Evolutionary conservation across 2,888 invertebrate species (phyloP).

Genomic region (Cephus runcator): DNA sequence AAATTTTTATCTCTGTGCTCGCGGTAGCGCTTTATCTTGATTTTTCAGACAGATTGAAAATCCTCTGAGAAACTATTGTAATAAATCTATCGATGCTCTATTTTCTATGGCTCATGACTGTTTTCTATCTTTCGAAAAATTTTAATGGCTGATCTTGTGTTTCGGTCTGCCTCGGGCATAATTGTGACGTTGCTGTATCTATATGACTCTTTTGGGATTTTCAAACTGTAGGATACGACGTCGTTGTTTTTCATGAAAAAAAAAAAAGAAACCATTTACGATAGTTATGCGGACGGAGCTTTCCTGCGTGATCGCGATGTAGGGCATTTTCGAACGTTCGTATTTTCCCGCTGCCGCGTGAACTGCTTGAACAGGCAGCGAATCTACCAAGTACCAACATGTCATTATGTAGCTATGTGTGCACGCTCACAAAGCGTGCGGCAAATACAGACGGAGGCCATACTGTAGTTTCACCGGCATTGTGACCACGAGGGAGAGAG

Average conservation of each 20-base stretch:
- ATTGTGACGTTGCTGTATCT: neutral
- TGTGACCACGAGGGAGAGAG: constrained; percentile 16
- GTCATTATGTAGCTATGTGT: neutral
- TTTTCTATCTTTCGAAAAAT: neutral
- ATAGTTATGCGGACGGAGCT: neutral
- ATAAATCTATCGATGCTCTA: neutral
- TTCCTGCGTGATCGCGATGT: neutral
- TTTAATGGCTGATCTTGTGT: neutral
- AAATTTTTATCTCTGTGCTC: neutral
- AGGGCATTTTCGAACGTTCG: constrained; percentile 19
- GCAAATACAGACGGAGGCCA: constrained; percentile 12
- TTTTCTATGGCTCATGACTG: neutral
- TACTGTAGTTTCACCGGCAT: constrained; percentile 20
- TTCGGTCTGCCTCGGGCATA: neutral
- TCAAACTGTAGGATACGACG: neutral
- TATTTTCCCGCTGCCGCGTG: constrained; percentile 29
- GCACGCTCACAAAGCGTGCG: neutral
- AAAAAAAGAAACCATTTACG: neutral
- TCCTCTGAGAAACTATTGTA: neutral
- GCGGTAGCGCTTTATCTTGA: neutral
- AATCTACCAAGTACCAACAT: neutral
- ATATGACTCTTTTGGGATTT: neutral
- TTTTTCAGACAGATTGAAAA: neutral
- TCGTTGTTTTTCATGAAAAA: neutral
- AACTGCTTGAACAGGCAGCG: neutral